phyloP scores from a whole-genome alignment of 2,888 invertebrate genomes.

The Peribatodes rhomboidaria region DNA sequence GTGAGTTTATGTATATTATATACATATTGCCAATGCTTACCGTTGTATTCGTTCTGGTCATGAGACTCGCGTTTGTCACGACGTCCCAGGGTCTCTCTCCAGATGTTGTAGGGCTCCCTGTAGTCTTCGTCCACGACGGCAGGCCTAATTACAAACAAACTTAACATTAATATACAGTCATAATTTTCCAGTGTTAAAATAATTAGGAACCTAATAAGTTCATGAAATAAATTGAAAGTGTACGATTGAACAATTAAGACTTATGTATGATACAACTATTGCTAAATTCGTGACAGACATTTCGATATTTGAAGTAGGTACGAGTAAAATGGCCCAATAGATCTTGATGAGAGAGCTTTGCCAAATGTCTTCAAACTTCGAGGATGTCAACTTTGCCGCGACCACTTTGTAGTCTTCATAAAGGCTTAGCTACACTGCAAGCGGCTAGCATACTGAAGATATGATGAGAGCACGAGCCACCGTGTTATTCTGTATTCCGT shows the following conservation, averaged over 20 bases:
- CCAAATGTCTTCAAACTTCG: slow-evolving; percentile 15
- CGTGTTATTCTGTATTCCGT: neutral
- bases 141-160: slow-evolving; percentile 65
- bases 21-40: too few relatives aligned
- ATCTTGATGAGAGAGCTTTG: slow-evolving; percentile 18
- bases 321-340: slow-evolving; percentile 7
- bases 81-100: slow-evolving; percentile 80
- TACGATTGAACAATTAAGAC: too few relatives aligned
- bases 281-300: too few relatives aligned
- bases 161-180: too few relatives aligned
- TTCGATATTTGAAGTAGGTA: neutral
- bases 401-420: slow-evolving; percentile 20
- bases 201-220: too few relatives aligned
- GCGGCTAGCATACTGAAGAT: neutral
- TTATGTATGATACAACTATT: too few relatives aligned
- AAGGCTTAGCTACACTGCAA: neutral
- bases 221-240: too few relatives aligned
- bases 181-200: too few relatives aligned
- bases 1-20: too few relatives aligned
- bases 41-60: slow-evolving; percentile 81
- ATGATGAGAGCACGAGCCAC: neutral
- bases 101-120: slow-evolving; percentile 81
- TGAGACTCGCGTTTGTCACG: slow-evolving; percentile 73
- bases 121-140: slow-evolving; percentile 83
- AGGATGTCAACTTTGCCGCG: slow-evolving; percentile 18